Conservation (phyloP, 2,797 vertebrate genomes). For the Salarias fasciatus region DNA sequence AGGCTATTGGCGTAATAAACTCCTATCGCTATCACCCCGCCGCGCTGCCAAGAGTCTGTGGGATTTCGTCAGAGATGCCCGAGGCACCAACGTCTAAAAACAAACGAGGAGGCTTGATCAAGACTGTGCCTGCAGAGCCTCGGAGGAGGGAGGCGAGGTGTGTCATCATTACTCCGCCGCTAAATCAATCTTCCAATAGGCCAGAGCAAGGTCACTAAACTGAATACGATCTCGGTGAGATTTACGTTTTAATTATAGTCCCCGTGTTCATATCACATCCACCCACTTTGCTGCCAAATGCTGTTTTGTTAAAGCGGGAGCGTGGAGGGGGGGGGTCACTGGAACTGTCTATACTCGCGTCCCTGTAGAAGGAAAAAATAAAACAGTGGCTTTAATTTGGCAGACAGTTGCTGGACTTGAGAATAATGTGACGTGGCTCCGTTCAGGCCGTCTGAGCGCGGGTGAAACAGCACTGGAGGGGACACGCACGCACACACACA, state of each 20-base stretch:
- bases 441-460: slow-evolving; percentile 23
- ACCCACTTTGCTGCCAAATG: too few species aligned
- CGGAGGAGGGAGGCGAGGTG: slow-evolving; percentile 44
- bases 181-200: slow-evolving; percentile 64
- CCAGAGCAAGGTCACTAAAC: slow-evolving; percentile 45
- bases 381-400: slow-evolving; percentile 12
- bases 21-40: slow-evolving; percentile 44
- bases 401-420: slow-evolving; percentile 11
- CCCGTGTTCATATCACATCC: neutral
- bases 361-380: too few species aligned
- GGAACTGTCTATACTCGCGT: too few species aligned
- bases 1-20: slow-evolving; percentile 47
- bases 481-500: too few species aligned
- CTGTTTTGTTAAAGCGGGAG: too few species aligned
- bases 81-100: slow-evolving; percentile 66
- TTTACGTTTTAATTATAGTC: slow-evolving; percentile 21
- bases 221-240: slow-evolving; percentile 27
- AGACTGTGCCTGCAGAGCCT: slow-evolving; percentile 63
- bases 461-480: slow-evolving; percentile 34
- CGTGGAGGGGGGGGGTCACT: too few species aligned
- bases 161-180: slow-evolving; percentile 56
- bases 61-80: slow-evolving; percentile 70
- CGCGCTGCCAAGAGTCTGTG: slow-evolving; percentile 57
- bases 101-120: slow-evolving; percentile 66
- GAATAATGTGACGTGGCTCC: slow-evolving; percentile 9